Evolutionary conservation across 2,797 vertebrate genomes (phyloP).

Genomic region (Eulemur coronatus): DNA sequence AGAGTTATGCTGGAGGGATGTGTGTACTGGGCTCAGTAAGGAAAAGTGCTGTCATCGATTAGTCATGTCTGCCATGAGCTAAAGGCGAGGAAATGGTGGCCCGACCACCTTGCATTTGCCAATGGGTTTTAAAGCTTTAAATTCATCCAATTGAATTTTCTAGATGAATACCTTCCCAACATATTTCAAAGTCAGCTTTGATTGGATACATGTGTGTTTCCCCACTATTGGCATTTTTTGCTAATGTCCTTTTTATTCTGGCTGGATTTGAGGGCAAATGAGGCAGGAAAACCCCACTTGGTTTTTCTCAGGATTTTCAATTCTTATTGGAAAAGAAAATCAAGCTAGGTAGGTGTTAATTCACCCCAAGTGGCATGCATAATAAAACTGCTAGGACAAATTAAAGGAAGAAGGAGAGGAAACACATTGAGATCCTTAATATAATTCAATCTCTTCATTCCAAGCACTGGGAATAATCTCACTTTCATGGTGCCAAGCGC

Average conservation of each 20-base stretch:
- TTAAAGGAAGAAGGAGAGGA: background rate
- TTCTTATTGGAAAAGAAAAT: constrained; percentile 17
- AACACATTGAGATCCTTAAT: background rate
- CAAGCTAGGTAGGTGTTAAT: background rate
- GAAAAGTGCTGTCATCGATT: background rate
- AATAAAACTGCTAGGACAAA: background rate
- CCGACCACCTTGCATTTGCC: background rate
- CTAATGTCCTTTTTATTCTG: background rate
- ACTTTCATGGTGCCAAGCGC: background rate
- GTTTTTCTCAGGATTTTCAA: constrained; percentile 22
- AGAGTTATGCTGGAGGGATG: background rate
- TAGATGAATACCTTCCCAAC: constrained; percentile 42
- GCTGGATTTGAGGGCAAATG: constrained; percentile 1
- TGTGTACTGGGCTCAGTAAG: background rate
- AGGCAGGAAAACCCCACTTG: background rate
- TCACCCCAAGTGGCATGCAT: background rate
- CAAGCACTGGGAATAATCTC: background rate
- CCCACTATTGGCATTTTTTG: background rate
- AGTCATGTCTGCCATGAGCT: constrained; percentile 44
- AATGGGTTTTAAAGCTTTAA: constrained; percentile 24
- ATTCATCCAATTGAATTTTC: constrained; percentile 46
- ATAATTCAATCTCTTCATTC: background rate
- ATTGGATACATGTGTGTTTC: background rate
- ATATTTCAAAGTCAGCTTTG: constrained; percentile 44
- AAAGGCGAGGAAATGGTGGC: background rate